These are phyloP conservation scores for Habroteleia sp. DNA, from an alignment of 2,888 invertebrate genomes.

Conservation along the genomic window DNA sequence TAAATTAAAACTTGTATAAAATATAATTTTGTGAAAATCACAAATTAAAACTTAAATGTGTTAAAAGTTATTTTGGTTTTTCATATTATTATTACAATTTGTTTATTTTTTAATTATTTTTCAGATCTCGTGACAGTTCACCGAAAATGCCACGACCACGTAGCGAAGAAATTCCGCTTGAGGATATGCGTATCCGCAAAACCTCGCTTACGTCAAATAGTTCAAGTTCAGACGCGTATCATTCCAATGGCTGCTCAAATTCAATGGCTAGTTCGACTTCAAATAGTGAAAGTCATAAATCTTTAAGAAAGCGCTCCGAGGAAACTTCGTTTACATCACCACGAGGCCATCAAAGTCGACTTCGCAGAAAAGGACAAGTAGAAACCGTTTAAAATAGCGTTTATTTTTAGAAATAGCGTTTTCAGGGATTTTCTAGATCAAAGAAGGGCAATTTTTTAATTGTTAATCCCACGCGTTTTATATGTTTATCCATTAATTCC, in stretches of 20 bases:
- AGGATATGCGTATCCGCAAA: conserved; percentile 85
- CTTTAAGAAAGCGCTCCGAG: conserved; percentile 82
- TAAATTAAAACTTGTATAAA: too few relatives aligned
- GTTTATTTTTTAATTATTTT: too few relatives aligned
- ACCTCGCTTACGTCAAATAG: conserved; percentile 73
- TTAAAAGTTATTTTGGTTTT: too few relatives aligned
- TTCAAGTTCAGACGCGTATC: conserved; percentile 49
- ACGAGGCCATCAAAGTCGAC: conserved; percentile 82
- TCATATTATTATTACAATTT: too few relatives aligned
- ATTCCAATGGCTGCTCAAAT: conserved; percentile 50
- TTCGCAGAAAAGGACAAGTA: conserved; percentile 83
- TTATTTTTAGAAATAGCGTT: too few relatives aligned
- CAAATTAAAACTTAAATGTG: too few relatives aligned
- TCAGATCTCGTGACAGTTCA: conserved; percentile 86
- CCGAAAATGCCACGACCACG: conserved; percentile 87
- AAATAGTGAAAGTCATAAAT: conserved; percentile 58
- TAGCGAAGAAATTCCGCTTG: conserved; percentile 91
- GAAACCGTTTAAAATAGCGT: conserved; percentile 84
- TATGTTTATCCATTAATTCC: too few relatives aligned
- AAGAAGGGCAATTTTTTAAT: too few relatives aligned
- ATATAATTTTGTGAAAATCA: too few relatives aligned
- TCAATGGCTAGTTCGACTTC: conserved; percentile 54
- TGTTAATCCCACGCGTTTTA: too few relatives aligned
- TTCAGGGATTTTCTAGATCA: too few relatives aligned
- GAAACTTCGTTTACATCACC: conserved; percentile 90